Evolutionary conservation across 2,797 vertebrate genomes (phyloP), one percentile per base, ranked within the genome.

Genomic region (Neomorphus geoffroyi): DNA sequence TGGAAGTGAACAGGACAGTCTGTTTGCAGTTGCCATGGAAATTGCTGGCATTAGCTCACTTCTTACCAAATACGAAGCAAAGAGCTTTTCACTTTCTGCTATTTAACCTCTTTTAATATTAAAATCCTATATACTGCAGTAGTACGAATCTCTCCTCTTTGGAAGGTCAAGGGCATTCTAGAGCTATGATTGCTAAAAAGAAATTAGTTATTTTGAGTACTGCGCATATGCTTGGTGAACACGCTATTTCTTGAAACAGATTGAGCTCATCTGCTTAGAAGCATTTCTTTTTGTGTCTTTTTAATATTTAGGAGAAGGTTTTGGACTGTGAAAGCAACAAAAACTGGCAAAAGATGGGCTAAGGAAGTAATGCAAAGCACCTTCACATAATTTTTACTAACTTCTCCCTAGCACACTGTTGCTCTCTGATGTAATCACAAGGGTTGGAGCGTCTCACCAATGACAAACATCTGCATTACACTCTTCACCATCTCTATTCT

Each of bases 11-110:
- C 88, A 89, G 93, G 95, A 96, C 5, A 24, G 72, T 94, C 90
- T 97, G 96, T 96, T 97, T 97, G 95, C 85, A 78, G 96, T 97
- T 96, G 90, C 96, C 94, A 97, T 97, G 95, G 96, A 95, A 94
- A 97, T 97, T 89, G 72, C 83, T 95, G 82, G 92, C 86, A 94
- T 96, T 96, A 94, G 71, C 90, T 97, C 90, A 82, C 87, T 96
- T 92, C 82, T 95, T 84, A 92, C 72, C 64, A 84, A 92, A 93
- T 67, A 93, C 18, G 91, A 90, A 91, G 88, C 83, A 86, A 81
- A 88, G 73, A 87, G 81, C 81, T 95, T 96, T 93, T 86, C 86
- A 88, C 81, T 97, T 94, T 93, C 85, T 95, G 93, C 86, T 95
- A 60, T 89, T 96, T 97, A 96, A 94, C 95, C 92, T 94, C 81